Evolutionary conservation across 2,888 invertebrate species (phyloP).

Genomic region (Drosophila anomelani): DNA sequence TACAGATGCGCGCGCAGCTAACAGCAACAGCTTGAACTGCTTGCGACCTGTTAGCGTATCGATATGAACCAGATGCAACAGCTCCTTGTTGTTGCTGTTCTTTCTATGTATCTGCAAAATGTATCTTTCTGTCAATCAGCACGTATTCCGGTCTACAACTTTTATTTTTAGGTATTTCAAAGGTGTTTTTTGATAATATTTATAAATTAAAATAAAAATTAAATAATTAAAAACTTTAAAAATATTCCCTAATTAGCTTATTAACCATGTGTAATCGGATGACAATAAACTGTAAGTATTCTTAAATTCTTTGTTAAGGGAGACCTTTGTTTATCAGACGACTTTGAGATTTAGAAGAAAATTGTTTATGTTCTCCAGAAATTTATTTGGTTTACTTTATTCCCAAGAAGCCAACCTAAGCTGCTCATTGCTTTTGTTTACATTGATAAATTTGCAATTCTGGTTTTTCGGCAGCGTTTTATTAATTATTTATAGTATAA

Average conservation of each 20-base stretch:
- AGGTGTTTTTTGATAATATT: too few species aligned
- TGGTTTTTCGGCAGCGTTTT: too few species aligned
- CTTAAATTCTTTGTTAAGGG: neutral
- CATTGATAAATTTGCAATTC: neutral
- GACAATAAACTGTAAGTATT: neutral
- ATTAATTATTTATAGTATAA: too few species aligned
- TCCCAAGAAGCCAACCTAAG: neutral
- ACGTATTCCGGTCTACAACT: too few species aligned
- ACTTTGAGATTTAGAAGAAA: neutral
- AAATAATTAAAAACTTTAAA: neutral
- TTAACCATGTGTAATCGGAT: neutral
- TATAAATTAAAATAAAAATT: neutral
- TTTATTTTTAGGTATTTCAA: too few species aligned
- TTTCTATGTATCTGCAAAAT: neutral
- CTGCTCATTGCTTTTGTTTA: neutral
- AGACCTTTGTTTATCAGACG: neutral
- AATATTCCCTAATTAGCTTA: neutral
- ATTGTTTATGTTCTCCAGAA: neutral
- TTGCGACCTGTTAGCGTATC: constrained; percentile 19
- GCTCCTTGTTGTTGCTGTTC: neutral
- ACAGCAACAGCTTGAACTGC: constrained; percentile 20
- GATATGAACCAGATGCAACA: neutral
- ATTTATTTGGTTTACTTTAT: neutral
- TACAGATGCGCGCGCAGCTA: constrained; percentile 10
- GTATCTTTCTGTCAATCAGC: neutral